phyloP scores from a whole-genome alignment of 2,797 vertebrate species.

The Neosilurus hyrtlii region DNA sequence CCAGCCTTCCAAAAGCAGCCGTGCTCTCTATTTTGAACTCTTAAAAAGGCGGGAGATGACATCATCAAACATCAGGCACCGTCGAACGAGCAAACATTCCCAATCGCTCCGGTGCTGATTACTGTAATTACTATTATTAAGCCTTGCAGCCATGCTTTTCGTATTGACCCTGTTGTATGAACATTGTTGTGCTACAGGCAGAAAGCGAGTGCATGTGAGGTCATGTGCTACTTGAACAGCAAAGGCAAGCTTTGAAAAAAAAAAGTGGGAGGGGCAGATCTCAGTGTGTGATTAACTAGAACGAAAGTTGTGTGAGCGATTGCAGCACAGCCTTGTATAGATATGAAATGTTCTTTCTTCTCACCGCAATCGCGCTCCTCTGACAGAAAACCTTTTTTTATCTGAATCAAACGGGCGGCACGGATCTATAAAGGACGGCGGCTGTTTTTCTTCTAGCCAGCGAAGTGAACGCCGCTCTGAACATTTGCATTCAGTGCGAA shows the following conservation, averaged over 20 bases:
- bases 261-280: neutral
- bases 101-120: neutral
- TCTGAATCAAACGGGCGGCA: neutral
- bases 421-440: neutral
- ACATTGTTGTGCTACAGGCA: neutral
- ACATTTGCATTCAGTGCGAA: neutral
- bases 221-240: neutral
- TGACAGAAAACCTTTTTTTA: neutral
- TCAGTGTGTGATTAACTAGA: neutral
- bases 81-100: neutral
- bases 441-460: neutral
- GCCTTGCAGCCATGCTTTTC: neutral
- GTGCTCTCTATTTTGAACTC: conserved; percentile 45
- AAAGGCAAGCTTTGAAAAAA: neutral
- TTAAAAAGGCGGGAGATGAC: conserved; percentile 27
- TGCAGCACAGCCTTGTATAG: neutral
- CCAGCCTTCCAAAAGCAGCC: neutral
- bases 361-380: neutral
- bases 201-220: neutral
- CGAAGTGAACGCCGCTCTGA: neutral
- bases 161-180: neutral
- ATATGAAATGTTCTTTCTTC: neutral
- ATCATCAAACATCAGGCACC: conserved; percentile 26
- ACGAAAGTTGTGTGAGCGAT: neutral
- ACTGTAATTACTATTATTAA: neutral